These are phyloP conservation scores for Agrochola macilenta DNA, from an alignment of 2,888 invertebrate species.

Conservation along the genomic window DNA sequence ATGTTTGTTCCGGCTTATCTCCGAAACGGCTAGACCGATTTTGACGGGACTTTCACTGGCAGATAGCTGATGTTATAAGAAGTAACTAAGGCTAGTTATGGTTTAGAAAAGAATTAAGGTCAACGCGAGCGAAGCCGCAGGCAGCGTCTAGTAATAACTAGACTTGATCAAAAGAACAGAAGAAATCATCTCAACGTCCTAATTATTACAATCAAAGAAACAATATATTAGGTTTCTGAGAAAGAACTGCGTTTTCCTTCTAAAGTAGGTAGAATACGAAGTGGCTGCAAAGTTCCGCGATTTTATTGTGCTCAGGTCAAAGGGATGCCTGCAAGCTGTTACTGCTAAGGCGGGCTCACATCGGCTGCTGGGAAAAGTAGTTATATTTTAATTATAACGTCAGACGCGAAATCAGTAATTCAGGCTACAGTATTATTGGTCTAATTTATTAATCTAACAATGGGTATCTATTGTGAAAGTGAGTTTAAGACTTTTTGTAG, in stretches of 20 bases:
- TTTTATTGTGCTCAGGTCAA: slow-evolving; percentile 42
- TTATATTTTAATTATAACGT: not conserved
- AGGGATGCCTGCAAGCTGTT: slow-evolving; percentile 46
- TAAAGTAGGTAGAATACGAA: slow-evolving; percentile 21
- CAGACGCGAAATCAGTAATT: not conserved
- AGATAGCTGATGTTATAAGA: too few species aligned
- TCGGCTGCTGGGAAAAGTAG: too few species aligned
- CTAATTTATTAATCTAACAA: not conserved
- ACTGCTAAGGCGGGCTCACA: not conserved
- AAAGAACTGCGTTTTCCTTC: slow-evolving; percentile 1
- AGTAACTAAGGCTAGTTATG: too few species aligned
- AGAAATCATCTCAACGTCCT: not conserved
- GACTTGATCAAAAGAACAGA: not conserved
- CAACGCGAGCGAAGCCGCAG: too few species aligned
- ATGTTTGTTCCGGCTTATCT: too few species aligned
- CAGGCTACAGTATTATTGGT: not conserved
- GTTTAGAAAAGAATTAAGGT: too few species aligned
- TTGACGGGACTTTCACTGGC: too few species aligned
- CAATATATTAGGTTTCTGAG: not conserved
- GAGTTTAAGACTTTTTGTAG: not conserved
- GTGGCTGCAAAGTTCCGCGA: not conserved
- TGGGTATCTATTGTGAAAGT: not conserved
- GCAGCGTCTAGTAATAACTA: not conserved
- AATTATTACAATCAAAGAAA: slow-evolving; percentile 10
- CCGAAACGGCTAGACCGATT: too few species aligned